Conservation (phyloP, 2,797 vertebrate species). For the Acestrorhynchus altus region DNA sequence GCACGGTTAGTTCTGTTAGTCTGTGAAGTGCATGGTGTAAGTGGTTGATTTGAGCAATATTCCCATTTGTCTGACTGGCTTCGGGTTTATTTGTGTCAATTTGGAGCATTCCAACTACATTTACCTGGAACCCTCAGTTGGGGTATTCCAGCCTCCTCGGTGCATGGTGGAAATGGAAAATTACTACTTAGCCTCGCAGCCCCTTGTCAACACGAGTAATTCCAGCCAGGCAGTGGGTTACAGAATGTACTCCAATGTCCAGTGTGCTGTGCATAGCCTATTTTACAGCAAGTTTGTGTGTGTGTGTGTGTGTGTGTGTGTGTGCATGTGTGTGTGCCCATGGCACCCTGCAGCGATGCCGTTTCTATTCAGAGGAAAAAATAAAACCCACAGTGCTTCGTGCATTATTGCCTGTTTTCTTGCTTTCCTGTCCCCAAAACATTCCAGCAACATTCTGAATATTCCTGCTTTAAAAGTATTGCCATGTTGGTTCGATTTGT, state of each 20-base stretch:
- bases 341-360: neutral
- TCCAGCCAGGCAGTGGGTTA: neutral
- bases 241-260: neutral
- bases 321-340: neutral
- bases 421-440: neutral
- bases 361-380: neutral
- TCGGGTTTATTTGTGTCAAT: neutral
- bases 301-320: neutral
- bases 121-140: neutral
- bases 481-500: neutral
- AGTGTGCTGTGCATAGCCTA: neutral
- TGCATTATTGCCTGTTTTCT: neutral
- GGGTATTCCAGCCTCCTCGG: neutral
- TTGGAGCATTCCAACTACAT: neutral
- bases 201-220: conserved; percentile 35
- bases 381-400: neutral
- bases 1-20: no score
- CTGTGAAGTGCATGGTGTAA: no score
- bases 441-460: no score
- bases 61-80: neutral
- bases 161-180: conserved; percentile 30
- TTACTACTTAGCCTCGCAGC: conserved; percentile 26
- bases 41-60: neutral
- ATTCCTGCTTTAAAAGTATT: neutral
- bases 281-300: neutral